These are phyloP conservation scores for Dipus sagitta DNA, from an alignment of 2,797 vertebrate species.

Conservation along the genomic window DNA sequence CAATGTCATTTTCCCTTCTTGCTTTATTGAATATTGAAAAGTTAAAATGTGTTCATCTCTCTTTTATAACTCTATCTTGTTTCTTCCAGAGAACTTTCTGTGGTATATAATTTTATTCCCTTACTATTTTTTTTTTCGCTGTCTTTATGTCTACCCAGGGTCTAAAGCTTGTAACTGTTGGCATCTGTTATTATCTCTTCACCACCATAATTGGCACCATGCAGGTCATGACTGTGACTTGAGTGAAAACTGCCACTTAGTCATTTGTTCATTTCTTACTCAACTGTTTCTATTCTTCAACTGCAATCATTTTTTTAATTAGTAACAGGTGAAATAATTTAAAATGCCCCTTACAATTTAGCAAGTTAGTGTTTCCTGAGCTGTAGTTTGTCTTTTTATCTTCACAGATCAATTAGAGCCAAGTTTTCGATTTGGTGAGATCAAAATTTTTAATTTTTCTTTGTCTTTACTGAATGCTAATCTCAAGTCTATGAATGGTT, in stretches of 20 bases:
- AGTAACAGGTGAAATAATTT: constrained; percentile 15
- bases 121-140: background rate
- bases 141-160: background rate
- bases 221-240: background rate
- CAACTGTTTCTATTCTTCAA: background rate
- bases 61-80: background rate
- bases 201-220: background rate
- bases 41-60: background rate
- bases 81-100: background rate
- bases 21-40: background rate
- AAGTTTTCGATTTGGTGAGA: background rate
- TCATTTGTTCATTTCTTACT: background rate
- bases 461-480: background rate
- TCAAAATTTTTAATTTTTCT: background rate
- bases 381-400: background rate
- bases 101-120: background rate
- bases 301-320: background rate
- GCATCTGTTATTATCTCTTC: background rate
- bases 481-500: background rate
- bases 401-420: background rate
- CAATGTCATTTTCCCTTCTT: background rate
- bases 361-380: background rate
- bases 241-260: background rate
- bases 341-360: background rate
- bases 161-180: background rate